These are phyloP conservation scores for Noctua pronuba DNA, from an alignment of 2,888 invertebrate genomes.

Conservation along the genomic window DNA sequence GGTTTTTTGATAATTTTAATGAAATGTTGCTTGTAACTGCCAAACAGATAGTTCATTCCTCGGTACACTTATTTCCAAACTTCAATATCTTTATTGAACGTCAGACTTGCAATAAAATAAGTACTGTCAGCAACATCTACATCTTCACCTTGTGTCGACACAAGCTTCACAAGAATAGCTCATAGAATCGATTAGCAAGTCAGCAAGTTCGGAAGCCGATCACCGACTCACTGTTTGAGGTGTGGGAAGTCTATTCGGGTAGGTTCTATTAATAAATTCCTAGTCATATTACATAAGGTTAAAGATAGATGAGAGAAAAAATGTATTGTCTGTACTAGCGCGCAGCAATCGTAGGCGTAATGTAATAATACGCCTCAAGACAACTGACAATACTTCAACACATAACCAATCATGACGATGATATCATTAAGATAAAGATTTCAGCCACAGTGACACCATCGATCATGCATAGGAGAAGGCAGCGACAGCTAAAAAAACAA, in stretches of 20 bases:
- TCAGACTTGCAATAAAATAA: conserved; percentile 2
- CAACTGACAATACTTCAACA: neutral
- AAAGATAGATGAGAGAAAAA: neutral
- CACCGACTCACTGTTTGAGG: neutral
- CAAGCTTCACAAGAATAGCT: conserved; percentile 14
- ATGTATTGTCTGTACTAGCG: neutral
- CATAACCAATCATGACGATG: no score
- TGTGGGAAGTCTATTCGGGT: conserved; percentile 2
- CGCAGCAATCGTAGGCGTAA: no score
- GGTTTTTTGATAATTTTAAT: no score
- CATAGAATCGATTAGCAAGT: conserved; percentile 25
- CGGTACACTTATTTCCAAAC: neutral
- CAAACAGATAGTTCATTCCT: neutral
- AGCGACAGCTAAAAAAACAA: neutral
- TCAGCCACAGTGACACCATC: neutral
- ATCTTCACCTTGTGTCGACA: conserved; percentile 18
- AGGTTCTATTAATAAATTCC: conserved; percentile 8
- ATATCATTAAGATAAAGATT: neutral
- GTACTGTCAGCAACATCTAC: conserved; percentile 17
- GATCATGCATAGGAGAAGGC: neutral
- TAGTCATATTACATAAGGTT: neutral
- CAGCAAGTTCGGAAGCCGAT: conserved; percentile 19
- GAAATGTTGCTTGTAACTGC: neutral
- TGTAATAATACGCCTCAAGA: no score
- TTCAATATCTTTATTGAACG: neutral